Evolutionary conservation across 2,888 invertebrate species (phyloP), one percentile per base, ranked within the genome.

Genomic region (Sesia apiformis): DNA sequence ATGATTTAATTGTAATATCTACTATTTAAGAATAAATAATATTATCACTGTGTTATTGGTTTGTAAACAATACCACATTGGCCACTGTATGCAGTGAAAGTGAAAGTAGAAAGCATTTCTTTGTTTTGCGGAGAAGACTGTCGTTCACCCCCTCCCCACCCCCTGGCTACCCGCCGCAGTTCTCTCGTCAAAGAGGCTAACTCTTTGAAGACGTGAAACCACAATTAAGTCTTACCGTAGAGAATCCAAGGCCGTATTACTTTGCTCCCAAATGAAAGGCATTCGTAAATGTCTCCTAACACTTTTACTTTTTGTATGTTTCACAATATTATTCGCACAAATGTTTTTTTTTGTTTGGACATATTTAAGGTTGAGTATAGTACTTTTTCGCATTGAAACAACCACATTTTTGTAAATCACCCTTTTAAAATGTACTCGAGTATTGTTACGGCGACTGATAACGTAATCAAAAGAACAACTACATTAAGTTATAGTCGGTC

Each of bases 191-290:
- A 85, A 84, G 79, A 76, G 72, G 61, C 72, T 78, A 85, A 85
- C 86, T 87, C 86, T 87, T 87, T 86, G 86, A 83, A 85, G 84
- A 77, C 74, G 77, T 70, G 73, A 81, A 82, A 83, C 83, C 84
- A 82, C 85, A 87, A 87, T 86, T 84, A 84, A 85, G 80, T 81
- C 81, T 85, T 79, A 74, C 85, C 79, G 71, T 74, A 72, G 75
- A 78, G 80, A 81, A 79, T 81, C 81, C 81, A 84, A 86, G 87
- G 85, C 80, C 82, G 74, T 75, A 70, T 79, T 79, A 75, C 76
- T 80, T 69, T 23, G 23, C 23, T 23, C 69, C 64, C 62, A 74
- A 80, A 78, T 75, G 76, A 82, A 84, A 82, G 76, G 75, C 71
- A 75, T 77, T 74, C 76, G 73, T 62, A 63, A 71, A 69, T 70